phyloP scores from a whole-genome alignment of 1,140 invertebrate genomes.

The Carcinoscorpius rotundicauda region DNA sequence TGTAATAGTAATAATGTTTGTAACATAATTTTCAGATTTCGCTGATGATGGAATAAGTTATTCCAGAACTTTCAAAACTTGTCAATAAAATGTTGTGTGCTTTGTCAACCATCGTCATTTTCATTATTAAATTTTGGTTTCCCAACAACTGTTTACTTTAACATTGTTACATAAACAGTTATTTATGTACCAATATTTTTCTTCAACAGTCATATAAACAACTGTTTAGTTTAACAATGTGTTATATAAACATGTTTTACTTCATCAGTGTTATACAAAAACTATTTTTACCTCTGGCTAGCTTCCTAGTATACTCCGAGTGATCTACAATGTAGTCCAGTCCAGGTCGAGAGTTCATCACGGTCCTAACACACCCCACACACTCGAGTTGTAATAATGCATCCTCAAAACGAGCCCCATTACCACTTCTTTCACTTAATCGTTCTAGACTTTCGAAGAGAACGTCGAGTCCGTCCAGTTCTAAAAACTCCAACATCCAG shows the following conservation, averaged over 20 bases:
- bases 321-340: constrained; percentile 89
- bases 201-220: too few species aligned
- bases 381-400: constrained; percentile 18
- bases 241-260: too few species aligned
- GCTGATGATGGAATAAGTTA: too few species aligned
- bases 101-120: too few species aligned
- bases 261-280: too few species aligned
- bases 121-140: too few species aligned
- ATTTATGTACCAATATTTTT: background rate
- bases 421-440: constrained; percentile 23
- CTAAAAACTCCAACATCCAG: constrained; percentile 41
- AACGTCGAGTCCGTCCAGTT: constrained; percentile 35
- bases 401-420: constrained; percentile 11
- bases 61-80: too few species aligned
- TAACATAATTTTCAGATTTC: too few species aligned
- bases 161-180: background rate
- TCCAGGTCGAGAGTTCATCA: constrained; percentile 74
- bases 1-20: too few species aligned
- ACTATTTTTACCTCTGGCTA: constrained; percentile 53
- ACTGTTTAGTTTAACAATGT: too few species aligned
- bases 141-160: too few species aligned
- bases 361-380: constrained; percentile 17
- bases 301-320: constrained; percentile 77
- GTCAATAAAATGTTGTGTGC: too few species aligned
- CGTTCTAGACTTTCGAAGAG: constrained; percentile 37